A percentile compares a stretch with the other conserved stretches of the same genome.
Evolutionary conservation across 2,113 vertebrate species (phyloP).

Genomic region (Vulpes ferrilata): DNA sequence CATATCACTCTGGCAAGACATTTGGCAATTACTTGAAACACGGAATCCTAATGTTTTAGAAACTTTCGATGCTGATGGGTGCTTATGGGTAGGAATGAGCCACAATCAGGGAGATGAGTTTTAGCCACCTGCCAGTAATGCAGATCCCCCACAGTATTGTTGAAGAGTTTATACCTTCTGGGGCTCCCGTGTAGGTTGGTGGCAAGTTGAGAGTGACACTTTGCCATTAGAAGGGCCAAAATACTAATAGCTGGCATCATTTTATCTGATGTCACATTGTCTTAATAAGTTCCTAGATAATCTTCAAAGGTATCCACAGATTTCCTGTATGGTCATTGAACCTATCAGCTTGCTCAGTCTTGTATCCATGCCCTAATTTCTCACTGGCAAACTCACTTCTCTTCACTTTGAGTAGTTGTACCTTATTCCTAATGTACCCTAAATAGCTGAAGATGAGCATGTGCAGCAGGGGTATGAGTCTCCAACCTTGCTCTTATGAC

Average conservation of each 20-base stretch:
- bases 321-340: background rate
- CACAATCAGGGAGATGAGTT: background rate
- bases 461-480: background rate
- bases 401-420: background rate
- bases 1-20: background rate
- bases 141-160: background rate
- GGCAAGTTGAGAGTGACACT: background rate
- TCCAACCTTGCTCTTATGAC: background rate
- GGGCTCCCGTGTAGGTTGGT: conserved; percentile 17
- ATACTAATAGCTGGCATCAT: background rate
- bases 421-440: background rate
- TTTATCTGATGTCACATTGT: background rate
- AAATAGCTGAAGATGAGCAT: background rate
- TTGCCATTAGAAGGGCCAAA: background rate
- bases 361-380: background rate
- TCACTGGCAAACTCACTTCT: background rate
- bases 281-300: background rate
- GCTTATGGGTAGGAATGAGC: background rate
- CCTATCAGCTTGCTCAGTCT: background rate
- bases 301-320: background rate
- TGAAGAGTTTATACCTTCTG: background rate
- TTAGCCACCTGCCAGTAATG: background rate
- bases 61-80: background rate
- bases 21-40: background rate
- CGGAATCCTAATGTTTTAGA: background rate